Evolutionary conservation across 2,797 vertebrate species (phyloP).

Genomic region (Hydrolagus colliei): DNA sequence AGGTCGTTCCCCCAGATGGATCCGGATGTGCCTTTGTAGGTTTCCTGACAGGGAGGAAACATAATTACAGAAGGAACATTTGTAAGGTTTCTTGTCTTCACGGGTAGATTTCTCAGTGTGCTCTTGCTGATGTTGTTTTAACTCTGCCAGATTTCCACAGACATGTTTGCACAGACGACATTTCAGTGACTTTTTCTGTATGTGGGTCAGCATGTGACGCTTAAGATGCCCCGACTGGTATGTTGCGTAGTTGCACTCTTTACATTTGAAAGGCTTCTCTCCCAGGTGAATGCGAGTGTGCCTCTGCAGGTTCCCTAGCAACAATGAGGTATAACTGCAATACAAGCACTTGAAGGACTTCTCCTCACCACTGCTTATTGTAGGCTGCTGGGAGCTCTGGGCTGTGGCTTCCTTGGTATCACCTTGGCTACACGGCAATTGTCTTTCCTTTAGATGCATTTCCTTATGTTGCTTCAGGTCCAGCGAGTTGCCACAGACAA

Average conservation of each 20-base stretch:
- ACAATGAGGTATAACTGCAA: conserved; percentile 20
- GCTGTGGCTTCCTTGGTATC: neutral
- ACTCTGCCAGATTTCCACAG: neutral
- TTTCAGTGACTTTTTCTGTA: conserved; percentile 1
- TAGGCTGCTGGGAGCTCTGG: neutral
- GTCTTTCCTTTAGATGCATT: neutral
- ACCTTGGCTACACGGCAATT: neutral
- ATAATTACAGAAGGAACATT: conserved; percentile 27
- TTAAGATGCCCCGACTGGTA: conserved; percentile 27
- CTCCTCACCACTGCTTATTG: neutral
- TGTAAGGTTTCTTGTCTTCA: conserved; percentile 27
- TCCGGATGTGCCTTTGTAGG: conserved; percentile 18
- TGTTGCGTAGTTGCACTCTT: conserved; percentile 25
- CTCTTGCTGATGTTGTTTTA: conserved; percentile 24
- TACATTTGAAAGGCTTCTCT: conserved; percentile 26
- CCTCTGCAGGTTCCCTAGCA: conserved; percentile 22
- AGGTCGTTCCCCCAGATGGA: conserved; percentile 23
- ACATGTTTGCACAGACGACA: conserved; percentile 21
- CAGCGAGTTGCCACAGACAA: neutral
- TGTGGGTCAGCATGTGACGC: conserved; percentile 4
- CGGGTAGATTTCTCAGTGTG: neutral
- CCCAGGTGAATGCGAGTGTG: conserved; percentile 28
- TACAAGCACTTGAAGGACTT: conserved; percentile 23
- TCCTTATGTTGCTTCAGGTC: conserved; percentile 11
- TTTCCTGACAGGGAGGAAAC: conserved; percentile 26